phyloP scores from a whole-genome alignment of 2,888 invertebrate species.

The Perdita meconis region DNA sequence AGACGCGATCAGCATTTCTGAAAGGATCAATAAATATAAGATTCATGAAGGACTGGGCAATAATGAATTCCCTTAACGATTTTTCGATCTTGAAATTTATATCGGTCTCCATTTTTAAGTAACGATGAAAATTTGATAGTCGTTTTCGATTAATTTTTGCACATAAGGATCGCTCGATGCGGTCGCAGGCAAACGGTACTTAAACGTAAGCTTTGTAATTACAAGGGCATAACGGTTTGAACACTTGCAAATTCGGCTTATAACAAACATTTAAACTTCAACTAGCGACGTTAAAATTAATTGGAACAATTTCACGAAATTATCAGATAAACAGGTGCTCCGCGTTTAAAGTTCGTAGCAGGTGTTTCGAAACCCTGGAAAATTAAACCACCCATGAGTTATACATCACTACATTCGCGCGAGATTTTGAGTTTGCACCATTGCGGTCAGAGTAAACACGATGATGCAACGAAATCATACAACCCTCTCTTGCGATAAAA shows the following conservation, averaged over 20 bases:
- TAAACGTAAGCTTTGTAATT: slow-evolving; percentile 43
- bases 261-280: slow-evolving; percentile 59
- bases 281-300: slow-evolving; percentile 50
- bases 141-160: neutral
- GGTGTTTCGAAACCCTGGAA: slow-evolving; percentile 58
- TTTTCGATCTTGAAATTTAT: no score
- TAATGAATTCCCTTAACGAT: no score
- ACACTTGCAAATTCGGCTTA: slow-evolving; percentile 54
- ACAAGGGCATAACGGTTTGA: slow-evolving; percentile 47
- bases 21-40: neutral
- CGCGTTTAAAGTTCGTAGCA: slow-evolving; percentile 55
- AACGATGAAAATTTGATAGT: neutral
- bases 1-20: neutral
- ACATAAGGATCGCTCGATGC: neutral
- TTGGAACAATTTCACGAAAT: slow-evolving; percentile 57
- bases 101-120: no score
- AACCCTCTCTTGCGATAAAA: slow-evolving; percentile 15
- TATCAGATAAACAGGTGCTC: slow-evolving; percentile 62
- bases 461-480: slow-evolving; percentile 23
- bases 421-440: slow-evolving; percentile 48
- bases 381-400: slow-evolving; percentile 59
- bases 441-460: slow-evolving; percentile 27
- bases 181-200: slow-evolving; percentile 14
- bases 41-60: no score
- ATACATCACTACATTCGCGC: slow-evolving; percentile 44